phyloP scores from a whole-genome alignment of 1,140 invertebrate species.

The Trichonephila clavata region DNA sequence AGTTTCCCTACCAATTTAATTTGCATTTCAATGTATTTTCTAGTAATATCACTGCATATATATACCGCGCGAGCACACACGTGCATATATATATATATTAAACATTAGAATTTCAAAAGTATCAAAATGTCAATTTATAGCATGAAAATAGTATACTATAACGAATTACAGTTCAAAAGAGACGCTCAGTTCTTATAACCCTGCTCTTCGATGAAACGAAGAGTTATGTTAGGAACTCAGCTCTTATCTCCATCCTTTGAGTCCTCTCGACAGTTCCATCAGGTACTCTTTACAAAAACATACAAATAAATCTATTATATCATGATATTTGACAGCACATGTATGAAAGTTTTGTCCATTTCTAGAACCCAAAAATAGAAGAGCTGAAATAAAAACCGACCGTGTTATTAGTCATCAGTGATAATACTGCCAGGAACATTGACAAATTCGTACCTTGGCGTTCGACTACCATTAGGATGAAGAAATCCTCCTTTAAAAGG shows the following conservation, averaged over 20 bases:
- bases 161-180: neutral
- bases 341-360: constrained; percentile 12
- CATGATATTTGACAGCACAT: constrained; percentile 36
- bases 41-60: no score
- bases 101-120: no score
- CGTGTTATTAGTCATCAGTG: constrained; percentile 55
- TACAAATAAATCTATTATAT: constrained; percentile 33
- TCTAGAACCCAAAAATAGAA: constrained; percentile 48
- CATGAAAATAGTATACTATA: no score
- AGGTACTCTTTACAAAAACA: neutral
- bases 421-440: constrained; percentile 60
- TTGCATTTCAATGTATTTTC: no score
- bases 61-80: no score
- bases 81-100: no score
- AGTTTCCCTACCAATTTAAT: no score
- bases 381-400: neutral
- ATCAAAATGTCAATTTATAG: no score
- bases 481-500: constrained; percentile 24
- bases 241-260: neutral
- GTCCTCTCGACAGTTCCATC: neutral
- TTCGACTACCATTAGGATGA: constrained; percentile 52
- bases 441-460: constrained; percentile 52
- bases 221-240: neutral
- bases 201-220: neutral
- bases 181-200: neutral